Base-by-base conservation (phyloP, 2,888 invertebrate genomes). In the Oegoconia quadripuncta region DNA sequence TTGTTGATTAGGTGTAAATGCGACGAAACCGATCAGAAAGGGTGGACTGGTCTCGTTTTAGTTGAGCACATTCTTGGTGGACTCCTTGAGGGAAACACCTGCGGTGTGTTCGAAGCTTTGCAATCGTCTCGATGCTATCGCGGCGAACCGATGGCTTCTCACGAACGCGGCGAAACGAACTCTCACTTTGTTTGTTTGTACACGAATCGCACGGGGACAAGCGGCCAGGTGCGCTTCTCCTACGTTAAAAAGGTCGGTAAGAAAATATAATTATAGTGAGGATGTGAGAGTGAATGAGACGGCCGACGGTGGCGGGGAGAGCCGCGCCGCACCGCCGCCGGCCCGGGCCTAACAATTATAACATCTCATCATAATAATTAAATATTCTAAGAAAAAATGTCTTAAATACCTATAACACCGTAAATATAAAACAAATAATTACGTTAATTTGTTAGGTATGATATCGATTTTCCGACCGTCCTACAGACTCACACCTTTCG, bases 341-440 rank as follows among this genome's bases (percentile, higher is more conserved):
- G 74, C 76, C 74, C 62, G 68, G 78, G 71, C 82, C 79, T 81
- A 81, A 80, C 80, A 75, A 78, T 75, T 80, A 74, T 80, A 82
- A 84, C 79, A 81, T 82, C 78, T 77, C 81, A 76, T 82, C 82
- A 81, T 82, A 80, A 78, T 81, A 80, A 86, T 86, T 86, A 84
- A 87, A 86, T 83, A 86, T 79, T 80, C 84, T 86, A 86, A 84
- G 86, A 86, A 86, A 82, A 84, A 87, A 86, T 84, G 86, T 84
- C 87, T 87, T 87, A 87, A 83, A 76, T 81, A 81, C 80, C 86
- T 87, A 86, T 82, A 87, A 87, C 84, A 86, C 86, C 86, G 84
- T 87, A 86, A 86, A 83, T 87, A 84, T 84, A 87, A 86, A 87
- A 86, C 84, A 82, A 87, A 86, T 82, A 78, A 81, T 86, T 83